Percentiles rank a stretch among this genome's conserved stretches.
These are phyloP conservation scores for Caenorhabditis wallacei DNA, from an alignment of 2,888 invertebrate species.

Conservation along the genomic window DNA sequence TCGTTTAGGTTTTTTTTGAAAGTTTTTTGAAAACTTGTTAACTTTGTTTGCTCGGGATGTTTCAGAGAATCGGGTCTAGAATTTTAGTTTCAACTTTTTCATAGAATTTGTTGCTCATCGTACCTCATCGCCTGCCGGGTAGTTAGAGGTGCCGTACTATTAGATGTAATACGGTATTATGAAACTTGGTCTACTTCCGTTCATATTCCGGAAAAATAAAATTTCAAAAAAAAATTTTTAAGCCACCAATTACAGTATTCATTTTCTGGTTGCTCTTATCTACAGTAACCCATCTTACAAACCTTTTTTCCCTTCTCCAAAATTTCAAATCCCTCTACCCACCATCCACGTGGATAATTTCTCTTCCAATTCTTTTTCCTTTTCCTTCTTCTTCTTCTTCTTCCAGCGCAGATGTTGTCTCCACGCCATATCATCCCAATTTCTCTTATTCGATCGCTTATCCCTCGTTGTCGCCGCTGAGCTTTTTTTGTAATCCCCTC, in stretches of 20 bases:
- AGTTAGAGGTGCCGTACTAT: no score
- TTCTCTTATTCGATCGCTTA: conserved; percentile 28
- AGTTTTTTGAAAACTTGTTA: not conserved
- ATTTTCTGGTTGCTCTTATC: no score
- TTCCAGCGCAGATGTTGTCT: conserved; percentile 11
- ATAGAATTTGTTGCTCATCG: no score
- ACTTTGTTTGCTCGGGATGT: not conserved
- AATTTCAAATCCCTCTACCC: not conserved
- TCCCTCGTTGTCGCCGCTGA: conserved; percentile 25
- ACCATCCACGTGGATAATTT: conserved; percentile 1
- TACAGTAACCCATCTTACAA: not conserved
- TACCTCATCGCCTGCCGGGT: no score
- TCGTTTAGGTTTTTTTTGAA: conserved; percentile 11
- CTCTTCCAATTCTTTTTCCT: not conserved
- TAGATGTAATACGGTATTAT: no score
- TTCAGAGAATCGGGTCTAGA: not conserved
- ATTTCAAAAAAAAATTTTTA: no score
- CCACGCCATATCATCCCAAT: conserved; percentile 33
- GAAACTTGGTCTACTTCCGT: no score
- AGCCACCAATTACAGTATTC: no score
- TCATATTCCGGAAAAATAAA: no score
- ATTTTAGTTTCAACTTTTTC: not conserved
- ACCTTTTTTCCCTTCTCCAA: not conserved
- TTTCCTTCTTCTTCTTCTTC: not conserved
- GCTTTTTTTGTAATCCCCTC: conserved; percentile 50